Conservation (phyloP, 2,888 invertebrate species). For the Spialia ferax region DNA sequence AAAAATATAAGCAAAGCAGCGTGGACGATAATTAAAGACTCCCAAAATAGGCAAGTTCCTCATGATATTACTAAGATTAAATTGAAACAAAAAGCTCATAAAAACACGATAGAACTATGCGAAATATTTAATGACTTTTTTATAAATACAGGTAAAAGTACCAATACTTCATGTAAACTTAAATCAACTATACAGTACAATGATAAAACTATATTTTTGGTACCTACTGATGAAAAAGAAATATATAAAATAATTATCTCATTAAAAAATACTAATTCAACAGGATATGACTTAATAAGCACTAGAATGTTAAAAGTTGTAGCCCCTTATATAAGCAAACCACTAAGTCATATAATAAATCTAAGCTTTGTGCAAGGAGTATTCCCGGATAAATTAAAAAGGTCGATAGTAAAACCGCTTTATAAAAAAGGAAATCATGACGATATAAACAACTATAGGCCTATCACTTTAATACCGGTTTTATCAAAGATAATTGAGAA, state of each 20-base stretch:
- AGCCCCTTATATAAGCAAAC: not conserved
- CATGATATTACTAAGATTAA: no score
- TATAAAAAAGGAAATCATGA: not conserved
- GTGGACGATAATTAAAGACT: no score
- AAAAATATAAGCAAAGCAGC: no score
- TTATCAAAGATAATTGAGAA: not conserved
- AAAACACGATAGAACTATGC: no score
- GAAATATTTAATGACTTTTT: no score
- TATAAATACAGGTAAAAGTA: no score
- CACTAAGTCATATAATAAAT: slow-evolving; percentile 15
- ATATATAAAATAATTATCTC: not conserved
- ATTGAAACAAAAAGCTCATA: no score
- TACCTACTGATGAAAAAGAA: no score
- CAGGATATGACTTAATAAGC: slow-evolving; percentile 6
- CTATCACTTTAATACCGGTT: slow-evolving; percentile 9
- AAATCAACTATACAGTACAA: no score
- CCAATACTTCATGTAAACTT: no score
- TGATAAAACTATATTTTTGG: no score
- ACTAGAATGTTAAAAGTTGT: slow-evolving; percentile 12
- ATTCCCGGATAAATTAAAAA: slow-evolving; percentile 18
- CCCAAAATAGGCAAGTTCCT: no score
- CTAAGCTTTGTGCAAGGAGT: slow-evolving; percentile 12
- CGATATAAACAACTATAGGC: slow-evolving; percentile 21
- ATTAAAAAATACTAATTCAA: slow-evolving; percentile 11
- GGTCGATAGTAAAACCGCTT: not conserved